Conservation (phyloP, 2,888 invertebrate genomes). For the Eupithecia pulchellata region DNA sequence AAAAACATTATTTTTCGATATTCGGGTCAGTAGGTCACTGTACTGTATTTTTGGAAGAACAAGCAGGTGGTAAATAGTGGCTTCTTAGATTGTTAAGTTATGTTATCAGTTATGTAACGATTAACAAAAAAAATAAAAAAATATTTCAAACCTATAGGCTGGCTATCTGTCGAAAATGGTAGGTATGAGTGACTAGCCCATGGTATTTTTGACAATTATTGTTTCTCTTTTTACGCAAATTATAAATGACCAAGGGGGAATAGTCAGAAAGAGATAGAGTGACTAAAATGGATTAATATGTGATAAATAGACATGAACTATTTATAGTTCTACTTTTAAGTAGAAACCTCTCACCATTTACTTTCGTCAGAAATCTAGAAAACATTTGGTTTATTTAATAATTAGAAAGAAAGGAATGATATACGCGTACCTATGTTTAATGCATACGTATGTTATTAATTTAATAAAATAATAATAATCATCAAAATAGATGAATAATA, state of each 20-base stretch:
- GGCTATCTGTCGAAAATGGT: not conserved
- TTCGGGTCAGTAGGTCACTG: conserved; percentile 33
- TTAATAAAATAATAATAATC: too few relatives aligned
- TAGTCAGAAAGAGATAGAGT: not conserved
- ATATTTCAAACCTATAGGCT: too few relatives aligned
- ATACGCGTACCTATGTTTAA: too few relatives aligned
- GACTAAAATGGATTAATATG: too few relatives aligned
- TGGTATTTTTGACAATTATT: not conserved
- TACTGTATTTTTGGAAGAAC: conserved; percentile 22
- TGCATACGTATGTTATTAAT: too few relatives aligned
- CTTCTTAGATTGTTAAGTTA: not conserved
- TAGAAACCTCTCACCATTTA: too few relatives aligned
- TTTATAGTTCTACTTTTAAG: too few relatives aligned
- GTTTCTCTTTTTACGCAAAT: not conserved
- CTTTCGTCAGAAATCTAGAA: not conserved
- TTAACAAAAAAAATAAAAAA: too few relatives aligned
- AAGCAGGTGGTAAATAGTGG: conserved; percentile 26
- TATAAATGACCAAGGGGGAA: not conserved
- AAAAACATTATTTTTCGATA: conserved; percentile 1
- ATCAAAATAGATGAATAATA: too few relatives aligned
- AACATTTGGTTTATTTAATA: not conserved
- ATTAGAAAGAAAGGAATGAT: too few relatives aligned
- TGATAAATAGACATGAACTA: not conserved
- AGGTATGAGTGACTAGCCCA: not conserved
- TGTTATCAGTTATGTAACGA: too few relatives aligned